Evolutionary conservation across 2,888 invertebrate genomes (phyloP), one percentile per base, ranked within the genome.

Genomic region (Pachycephus smyrnensis): DNA sequence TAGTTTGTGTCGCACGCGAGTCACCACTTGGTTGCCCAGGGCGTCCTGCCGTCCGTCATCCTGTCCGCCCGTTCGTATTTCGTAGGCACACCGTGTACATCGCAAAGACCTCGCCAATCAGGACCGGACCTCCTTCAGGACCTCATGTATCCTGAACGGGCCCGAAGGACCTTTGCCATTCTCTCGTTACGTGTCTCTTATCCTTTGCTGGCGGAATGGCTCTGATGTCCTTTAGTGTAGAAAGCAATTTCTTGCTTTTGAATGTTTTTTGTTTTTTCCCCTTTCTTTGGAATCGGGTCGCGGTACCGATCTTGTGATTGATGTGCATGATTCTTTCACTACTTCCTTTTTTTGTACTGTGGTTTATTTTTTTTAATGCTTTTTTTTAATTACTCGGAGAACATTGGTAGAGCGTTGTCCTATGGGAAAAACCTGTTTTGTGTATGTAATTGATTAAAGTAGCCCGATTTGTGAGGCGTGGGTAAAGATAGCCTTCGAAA

Each of bases 41-140:
- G 89, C 89, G 86, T 89, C 87, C 85, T 84, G 88, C 88, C 90
- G 90, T 90, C 86, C 88, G 89, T 90, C 90, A 90, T 90, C 87
- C 89, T 90, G 90, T 89, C 90, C 89, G 88, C 89, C 89, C 86
- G 89, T 89, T 87, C 88, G 86, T 87, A 88, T 89, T 89, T 89
- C 86, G 86, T 85, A 83, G 78, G 75, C 78, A 78, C 75, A 78
- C 78, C 77, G 77, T 74, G 74, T 74, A 69, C 73, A 36, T 68
- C 23, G 55, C 55, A 55, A 55, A 55, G 55, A 55, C 55, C 55
- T 55, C 55, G 55, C 55, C 55, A 55, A 55, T 55, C 55, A 55
- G 55, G 55, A 55, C 55, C 55, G 55, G 55, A 55, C 55, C 55
- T 55, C 55, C 55, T 55, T 55, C 55, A 9, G 55, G 23, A 55